These are phyloP conservation scores for Chrysogorgia sp. DNA, from an alignment of 92 coral and sea anemone species.

Conservation along the genomic window DNA sequence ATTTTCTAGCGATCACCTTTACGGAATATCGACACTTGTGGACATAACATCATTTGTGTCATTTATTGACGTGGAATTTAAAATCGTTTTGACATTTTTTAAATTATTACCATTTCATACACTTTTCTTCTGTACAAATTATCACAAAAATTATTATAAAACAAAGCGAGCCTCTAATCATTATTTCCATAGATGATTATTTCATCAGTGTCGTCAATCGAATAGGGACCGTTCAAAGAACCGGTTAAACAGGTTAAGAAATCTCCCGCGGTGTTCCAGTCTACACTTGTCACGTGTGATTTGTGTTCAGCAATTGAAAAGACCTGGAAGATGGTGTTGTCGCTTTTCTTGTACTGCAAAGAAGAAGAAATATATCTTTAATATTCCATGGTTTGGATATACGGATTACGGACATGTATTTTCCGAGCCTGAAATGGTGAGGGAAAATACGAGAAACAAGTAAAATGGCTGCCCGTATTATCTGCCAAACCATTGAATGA, in stretches of 20 bases:
- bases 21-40: not conserved
- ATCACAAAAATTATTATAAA: not conserved
- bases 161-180: not conserved
- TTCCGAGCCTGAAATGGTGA: too few relatives aligned
- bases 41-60: not conserved
- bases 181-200: constrained; percentile 40
- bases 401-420: not conserved
- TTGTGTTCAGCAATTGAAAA: constrained; percentile 76
- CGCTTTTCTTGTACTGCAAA: constrained; percentile 61
- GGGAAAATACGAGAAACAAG: too few relatives aligned
- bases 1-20: too few relatives aligned
- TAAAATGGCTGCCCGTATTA: too few relatives aligned
- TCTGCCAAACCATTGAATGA: too few relatives aligned
- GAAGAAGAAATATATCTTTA: not conserved
- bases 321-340: constrained; percentile 63
- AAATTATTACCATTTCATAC: not conserved
- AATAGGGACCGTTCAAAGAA: constrained; percentile 81
- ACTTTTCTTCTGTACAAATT: constrained; percentile 4
- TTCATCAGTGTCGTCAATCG: constrained; percentile 82
- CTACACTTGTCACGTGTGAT: constrained; percentile 92
- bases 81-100: not conserved
- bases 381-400: not conserved
- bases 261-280: constrained; percentile 86
- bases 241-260: constrained; percentile 92
- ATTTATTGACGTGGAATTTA: not conserved